Evolutionary conservation across 2,888 invertebrate genomes (phyloP), one percentile per base, ranked within the genome.

Genomic region (Hypolimnas misippus): DNA sequence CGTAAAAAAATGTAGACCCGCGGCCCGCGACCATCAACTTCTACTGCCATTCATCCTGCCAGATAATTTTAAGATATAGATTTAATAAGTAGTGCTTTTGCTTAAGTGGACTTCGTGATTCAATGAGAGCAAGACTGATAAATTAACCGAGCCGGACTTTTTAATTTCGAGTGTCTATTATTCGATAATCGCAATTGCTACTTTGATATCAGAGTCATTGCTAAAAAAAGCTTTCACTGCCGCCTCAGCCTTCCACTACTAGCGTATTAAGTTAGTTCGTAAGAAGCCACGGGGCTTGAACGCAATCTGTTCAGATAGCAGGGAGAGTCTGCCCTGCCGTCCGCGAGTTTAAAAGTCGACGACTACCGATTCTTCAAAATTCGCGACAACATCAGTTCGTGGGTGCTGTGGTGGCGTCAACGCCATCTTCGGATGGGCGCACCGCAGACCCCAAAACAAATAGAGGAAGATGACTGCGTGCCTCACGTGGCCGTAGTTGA

Each of bases 391-490:
- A 83, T 89, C 81, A 87, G 85, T 71, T 87, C 86, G 85, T 91
- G 91, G 91, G 89, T 89, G 76, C 84, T 90, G 90, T 89, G 91
- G 91, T 88, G 89, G 89, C 89, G 90, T 84, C 84, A 86, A 78
- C 85, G 87, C 78, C 89, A 84, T 88, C 86, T 88, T 84, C 84
- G 88, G 87, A 88, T 89, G 87, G 89, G 90, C 88, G 89, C 89
- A 80, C 89, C 91, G 87, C 90, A 88, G 87, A 86, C 87, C 84
- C 90, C 87, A 58, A 89, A 84, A 76, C 81, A 76, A 61, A 83
- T 89, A 63, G 87, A 87, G 64, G 87, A 88, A 56, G 87, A 90
- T 84, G 90, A 88, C 58, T 81, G 78, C 81, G 76, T 82, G 73
- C 88, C 87, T 6, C 81, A 78, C 60, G 77, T 87, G 83, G 84